phyloP scores from a whole-genome alignment of 2,888 invertebrate species.

The Pristionchus maxplancki region DNA sequence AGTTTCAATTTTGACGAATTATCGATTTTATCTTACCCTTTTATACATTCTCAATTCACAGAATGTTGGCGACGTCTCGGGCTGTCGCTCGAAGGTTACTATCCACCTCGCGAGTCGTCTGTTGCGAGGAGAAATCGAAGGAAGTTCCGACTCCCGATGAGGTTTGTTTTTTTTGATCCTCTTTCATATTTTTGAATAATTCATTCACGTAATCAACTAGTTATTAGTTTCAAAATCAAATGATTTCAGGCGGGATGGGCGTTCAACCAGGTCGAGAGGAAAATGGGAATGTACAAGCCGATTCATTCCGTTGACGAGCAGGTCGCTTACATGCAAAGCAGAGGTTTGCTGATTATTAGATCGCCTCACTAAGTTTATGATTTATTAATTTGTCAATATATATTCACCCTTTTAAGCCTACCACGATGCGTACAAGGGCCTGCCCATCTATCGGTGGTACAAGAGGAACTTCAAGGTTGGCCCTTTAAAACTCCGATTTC shows the following conservation, averaged over 20 bases:
- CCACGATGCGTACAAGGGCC: slow-evolving; percentile 72
- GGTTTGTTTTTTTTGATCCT: slow-evolving; percentile 41
- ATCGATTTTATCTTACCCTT: not conserved
- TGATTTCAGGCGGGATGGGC: slow-evolving; percentile 70
- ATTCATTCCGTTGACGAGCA: slow-evolving; percentile 73
- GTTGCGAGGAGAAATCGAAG: slow-evolving; percentile 55
- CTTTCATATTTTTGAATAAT: no score
- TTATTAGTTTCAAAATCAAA: no score
- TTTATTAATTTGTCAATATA: no score
- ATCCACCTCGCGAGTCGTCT: slow-evolving; percentile 56
- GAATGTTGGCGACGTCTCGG: slow-evolving; percentile 48
- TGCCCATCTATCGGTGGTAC: slow-evolving; percentile 74
- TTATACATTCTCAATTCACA: not conserved
- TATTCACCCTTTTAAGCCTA: slow-evolving; percentile 67
- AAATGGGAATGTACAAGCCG: slow-evolving; percentile 75
- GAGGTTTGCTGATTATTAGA: slow-evolving; percentile 59
- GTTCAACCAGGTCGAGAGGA: slow-evolving; percentile 73
- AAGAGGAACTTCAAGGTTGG: slow-evolving; percentile 70
- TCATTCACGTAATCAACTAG: no score
- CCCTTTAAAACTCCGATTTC: not conserved
- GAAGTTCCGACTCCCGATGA: slow-evolving; percentile 63
- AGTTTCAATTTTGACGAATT: not conserved
- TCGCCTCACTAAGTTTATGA: no score
- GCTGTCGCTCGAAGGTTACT: slow-evolving; percentile 53
- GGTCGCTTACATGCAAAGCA: slow-evolving; percentile 74